These are phyloP conservation scores for Deilephila porcellus DNA, from an alignment of 2,888 invertebrate species.

Conservation along the genomic window DNA sequence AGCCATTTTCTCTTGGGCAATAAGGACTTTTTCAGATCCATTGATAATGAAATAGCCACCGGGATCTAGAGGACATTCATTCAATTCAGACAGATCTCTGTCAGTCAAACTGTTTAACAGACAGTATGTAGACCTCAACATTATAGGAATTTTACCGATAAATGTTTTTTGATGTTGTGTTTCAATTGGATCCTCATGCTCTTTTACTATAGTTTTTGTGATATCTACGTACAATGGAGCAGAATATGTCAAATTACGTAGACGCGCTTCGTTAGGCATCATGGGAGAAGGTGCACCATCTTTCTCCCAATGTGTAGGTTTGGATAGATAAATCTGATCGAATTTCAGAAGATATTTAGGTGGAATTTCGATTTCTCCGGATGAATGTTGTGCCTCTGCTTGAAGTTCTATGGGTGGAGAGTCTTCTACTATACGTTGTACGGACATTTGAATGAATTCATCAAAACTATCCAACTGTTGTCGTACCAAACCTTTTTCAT, in stretches of 20 bases:
- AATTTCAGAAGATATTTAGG: slow-evolving; percentile 97
- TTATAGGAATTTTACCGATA: slow-evolving; percentile 98
- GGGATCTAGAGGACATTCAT: slow-evolving; percentile 99
- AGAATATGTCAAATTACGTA: slow-evolving; percentile 98
- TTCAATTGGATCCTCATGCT: slow-evolving; percentile 95
- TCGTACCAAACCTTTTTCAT: slow-evolving; percentile 99
- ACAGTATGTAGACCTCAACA: slow-evolving; percentile 99
- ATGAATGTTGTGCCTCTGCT: slow-evolving; percentile 98
- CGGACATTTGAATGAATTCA: slow-evolving; percentile 99
- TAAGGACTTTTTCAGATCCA: slow-evolving; percentile 99
- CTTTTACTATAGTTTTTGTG: slow-evolving; percentile 96
- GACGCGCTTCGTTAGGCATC: slow-evolving; percentile 99
- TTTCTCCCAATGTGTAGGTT: slow-evolving; percentile 99
- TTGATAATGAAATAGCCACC: slow-evolving; percentile 99
- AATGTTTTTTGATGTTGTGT: slow-evolving; percentile 91
- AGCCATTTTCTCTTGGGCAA: slow-evolving; percentile 99
- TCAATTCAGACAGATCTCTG: slow-evolving; percentile 99
- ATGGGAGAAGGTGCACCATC: slow-evolving; percentile 99
- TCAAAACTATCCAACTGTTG: slow-evolving; percentile 99
- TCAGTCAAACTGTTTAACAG: slow-evolving; percentile 96
- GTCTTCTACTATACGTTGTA: slow-evolving; percentile 99
- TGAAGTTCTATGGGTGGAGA: slow-evolving; percentile 98
- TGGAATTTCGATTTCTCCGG: slow-evolving; percentile 96
- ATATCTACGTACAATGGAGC: slow-evolving; percentile 99
- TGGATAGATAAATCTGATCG: slow-evolving; percentile 99